These are phyloP conservation scores for Girardinichthys multiradiatus DNA, from an alignment of 2,113 vertebrate genomes.

Conservation along the genomic window DNA sequence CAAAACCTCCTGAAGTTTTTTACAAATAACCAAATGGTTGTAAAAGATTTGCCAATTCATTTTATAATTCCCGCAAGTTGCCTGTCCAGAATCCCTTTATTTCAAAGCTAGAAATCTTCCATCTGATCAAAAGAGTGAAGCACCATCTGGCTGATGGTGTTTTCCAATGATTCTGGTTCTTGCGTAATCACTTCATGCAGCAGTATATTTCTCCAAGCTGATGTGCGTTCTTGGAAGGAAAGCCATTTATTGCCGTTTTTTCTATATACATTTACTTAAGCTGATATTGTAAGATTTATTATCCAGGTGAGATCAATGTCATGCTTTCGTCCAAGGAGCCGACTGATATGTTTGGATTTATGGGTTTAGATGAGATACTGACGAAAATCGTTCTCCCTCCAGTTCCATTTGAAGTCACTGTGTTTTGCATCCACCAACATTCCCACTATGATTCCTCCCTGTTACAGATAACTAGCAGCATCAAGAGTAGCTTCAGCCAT, in stretches of 20 bases:
- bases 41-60: not conserved
- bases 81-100: not conserved
- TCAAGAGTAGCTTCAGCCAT: conserved; percentile 12
- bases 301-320: conserved; percentile 22
- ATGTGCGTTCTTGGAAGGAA: conserved; percentile 14
- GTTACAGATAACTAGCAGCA: conserved; percentile 20
- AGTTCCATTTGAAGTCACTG: not conserved
- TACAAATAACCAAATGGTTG: not conserved
- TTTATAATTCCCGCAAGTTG: not conserved
- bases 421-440: conserved; percentile 2
- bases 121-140: not conserved
- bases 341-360: conserved; percentile 19
- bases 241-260: not conserved
- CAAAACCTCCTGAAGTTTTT: too few relatives aligned
- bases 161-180: not conserved
- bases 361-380: conserved; percentile 31
- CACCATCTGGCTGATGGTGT: too few relatives aligned
- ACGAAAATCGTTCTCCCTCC: not conserved
- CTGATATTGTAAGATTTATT: conserved; percentile 20
- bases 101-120: not conserved
- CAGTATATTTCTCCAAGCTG: conserved; percentile 12
- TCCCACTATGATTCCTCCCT: conserved; percentile 1
- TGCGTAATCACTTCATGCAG: not conserved
- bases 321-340: conserved; percentile 13
- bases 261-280: not conserved